A percentile compares a stretch with the other conserved stretches of the same genome.
phyloP scores from a whole-genome alignment of 2,888 invertebrate genomes.

The Drosophila basisetae region DNA sequence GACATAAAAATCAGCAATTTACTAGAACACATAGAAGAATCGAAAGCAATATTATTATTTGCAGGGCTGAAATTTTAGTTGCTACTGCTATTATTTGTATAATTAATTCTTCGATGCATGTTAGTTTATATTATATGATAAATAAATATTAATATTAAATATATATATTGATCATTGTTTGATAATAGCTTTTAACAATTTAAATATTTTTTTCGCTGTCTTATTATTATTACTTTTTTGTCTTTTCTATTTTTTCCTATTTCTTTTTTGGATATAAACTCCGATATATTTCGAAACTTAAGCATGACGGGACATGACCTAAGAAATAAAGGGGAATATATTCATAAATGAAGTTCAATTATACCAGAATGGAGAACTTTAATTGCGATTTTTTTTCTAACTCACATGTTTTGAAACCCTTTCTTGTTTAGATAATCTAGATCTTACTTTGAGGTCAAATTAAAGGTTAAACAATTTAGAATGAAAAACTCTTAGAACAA shows the following conservation, averaged over 20 bases:
- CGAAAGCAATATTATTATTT: not conserved
- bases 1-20: not conserved
- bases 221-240: no score
- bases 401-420: not conserved
- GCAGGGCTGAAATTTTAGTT: not conserved
- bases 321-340: no score
- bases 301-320: no score
- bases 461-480: not conserved
- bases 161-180: not conserved
- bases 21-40: not conserved
- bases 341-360: not conserved
- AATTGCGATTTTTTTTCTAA: not conserved
- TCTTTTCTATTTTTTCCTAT: not conserved
- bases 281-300: not conserved
- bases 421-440: not conserved
- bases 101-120: no score
- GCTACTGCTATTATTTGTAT: not conserved
- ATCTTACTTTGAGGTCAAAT: not conserved
- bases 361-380: not conserved
- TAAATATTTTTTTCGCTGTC: accelerated
- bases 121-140: not conserved
- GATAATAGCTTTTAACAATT: accelerated
- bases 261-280: no score
- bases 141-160: not conserved
- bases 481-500: not conserved